phyloP scores from a whole-genome alignment of 2,113 vertebrate genomes.

The Oryzias woworae region DNA sequence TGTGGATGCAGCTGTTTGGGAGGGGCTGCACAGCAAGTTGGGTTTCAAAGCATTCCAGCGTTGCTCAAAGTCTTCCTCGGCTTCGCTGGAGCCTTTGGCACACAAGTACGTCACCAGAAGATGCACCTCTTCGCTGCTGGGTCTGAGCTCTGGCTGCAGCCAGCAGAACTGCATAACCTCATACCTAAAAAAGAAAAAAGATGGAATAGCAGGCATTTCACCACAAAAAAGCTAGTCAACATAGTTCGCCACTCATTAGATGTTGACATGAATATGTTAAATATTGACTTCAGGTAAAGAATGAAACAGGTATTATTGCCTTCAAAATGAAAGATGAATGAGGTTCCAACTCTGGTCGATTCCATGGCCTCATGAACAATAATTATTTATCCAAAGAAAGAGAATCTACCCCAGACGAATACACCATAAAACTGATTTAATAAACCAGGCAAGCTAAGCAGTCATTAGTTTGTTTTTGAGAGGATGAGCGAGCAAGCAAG shows the following conservation, averaged over 20 bases:
- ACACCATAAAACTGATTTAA: constrained; percentile 20
- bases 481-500: constrained; percentile 5
- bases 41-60: constrained; percentile 94
- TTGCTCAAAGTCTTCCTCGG: constrained; percentile 91
- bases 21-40: constrained; percentile 69
- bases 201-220: no score
- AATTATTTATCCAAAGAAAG: constrained; percentile 54
- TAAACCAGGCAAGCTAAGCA: constrained; percentile 17
- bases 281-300: constrained; percentile 21
- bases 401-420: constrained; percentile 18
- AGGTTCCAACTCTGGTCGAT: constrained; percentile 26
- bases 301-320: constrained; percentile 40
- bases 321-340: constrained; percentile 45
- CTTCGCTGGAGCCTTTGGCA: constrained; percentile 87
- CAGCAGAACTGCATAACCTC: constrained; percentile 99
- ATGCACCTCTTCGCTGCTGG: constrained; percentile 92
- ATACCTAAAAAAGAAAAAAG: constrained; percentile 79
- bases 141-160: constrained; percentile 95
- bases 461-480: constrained; percentile 16
- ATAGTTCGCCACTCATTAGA: no score
- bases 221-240: no score
- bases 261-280: no score
- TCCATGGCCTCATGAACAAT: constrained; percentile 47
- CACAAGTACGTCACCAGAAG: constrained; percentile 93
- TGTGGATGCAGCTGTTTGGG: constrained; percentile 62